These are phyloP conservation scores for Drosophila merina DNA, from an alignment of 2,888 invertebrate species.

Conservation along the genomic window DNA sequence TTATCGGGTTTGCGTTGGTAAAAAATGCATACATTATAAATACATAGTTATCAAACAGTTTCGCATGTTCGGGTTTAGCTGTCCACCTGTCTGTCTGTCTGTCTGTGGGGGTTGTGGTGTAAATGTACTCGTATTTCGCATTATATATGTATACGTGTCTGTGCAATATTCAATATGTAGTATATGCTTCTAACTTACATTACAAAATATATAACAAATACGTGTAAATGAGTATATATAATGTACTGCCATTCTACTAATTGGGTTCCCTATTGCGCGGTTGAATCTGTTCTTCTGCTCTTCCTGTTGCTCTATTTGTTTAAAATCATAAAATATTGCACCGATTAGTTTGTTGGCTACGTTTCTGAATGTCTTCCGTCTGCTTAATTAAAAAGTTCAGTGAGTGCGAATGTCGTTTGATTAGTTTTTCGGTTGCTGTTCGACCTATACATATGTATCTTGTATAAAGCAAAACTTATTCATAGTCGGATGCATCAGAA, in stretches of 20 bases:
- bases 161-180: conserved; percentile 48
- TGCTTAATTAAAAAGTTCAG: conserved; percentile 21
- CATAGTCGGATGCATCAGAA: conserved; percentile 36
- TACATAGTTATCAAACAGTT: conserved; percentile 79
- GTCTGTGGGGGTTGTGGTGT: conserved; percentile 33
- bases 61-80: conserved; percentile 33
- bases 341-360: conserved; percentile 24
- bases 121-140: conserved; percentile 38
- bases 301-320: conserved; percentile 21
- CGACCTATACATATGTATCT: conserved; percentile 38
- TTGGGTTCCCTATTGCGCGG: conserved; percentile 16
- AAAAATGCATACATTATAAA: conserved; percentile 80
- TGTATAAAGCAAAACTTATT: conserved; percentile 58
- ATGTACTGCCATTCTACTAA: conserved; percentile 43
- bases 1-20: conserved; percentile 51
- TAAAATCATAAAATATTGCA: conserved; percentile 35
- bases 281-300: conserved; percentile 26
- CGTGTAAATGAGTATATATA: conserved; percentile 69
- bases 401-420: conserved; percentile 8
- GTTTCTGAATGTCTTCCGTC: conserved; percentile 19
- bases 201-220: conserved; percentile 79
- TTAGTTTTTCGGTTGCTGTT: conserved; percentile 34
- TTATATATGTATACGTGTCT: conserved; percentile 45
- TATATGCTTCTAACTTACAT: conserved; percentile 72
- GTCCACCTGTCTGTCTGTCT: conserved; percentile 20